Conservation (phyloP, 2,113 vertebrate species). For the Phyllostomus discolor region DNA sequence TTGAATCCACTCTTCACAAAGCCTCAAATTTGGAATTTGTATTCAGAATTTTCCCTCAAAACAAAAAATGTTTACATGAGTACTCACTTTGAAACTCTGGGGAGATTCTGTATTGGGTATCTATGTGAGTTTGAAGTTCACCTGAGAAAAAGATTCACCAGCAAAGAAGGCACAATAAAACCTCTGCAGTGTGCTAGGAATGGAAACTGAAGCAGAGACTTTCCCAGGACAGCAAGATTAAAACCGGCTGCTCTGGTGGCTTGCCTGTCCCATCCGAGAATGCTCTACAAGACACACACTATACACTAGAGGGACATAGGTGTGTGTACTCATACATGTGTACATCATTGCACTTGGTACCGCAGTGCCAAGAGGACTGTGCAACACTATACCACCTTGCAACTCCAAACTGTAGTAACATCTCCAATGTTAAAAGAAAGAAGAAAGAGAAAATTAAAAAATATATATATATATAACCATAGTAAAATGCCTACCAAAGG, state of each 20-base stretch:
- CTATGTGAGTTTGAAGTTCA: neutral
- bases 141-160: neutral
- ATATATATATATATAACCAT: neutral
- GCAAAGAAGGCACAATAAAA: neutral
- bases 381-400: neutral
- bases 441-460: neutral
- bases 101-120: neutral
- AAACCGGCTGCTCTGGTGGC: neutral
- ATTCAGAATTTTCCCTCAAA: neutral
- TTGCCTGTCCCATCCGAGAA: neutral
- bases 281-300: neutral
- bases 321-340: no score
- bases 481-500: neutral
- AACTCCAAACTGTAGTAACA: neutral
- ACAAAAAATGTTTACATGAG: neutral
- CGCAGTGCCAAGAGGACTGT: no score
- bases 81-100: neutral
- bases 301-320: rapidly evolving
- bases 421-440: neutral
- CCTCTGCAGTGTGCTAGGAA: neutral
- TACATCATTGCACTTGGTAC: neutral
- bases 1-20: neutral
- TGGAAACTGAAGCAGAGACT: neutral
- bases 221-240: neutral
- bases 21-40: neutral